Conservation (phyloP, 53 echinoderm and acorn worm species). For the Glandiceps talaboti region DNA sequence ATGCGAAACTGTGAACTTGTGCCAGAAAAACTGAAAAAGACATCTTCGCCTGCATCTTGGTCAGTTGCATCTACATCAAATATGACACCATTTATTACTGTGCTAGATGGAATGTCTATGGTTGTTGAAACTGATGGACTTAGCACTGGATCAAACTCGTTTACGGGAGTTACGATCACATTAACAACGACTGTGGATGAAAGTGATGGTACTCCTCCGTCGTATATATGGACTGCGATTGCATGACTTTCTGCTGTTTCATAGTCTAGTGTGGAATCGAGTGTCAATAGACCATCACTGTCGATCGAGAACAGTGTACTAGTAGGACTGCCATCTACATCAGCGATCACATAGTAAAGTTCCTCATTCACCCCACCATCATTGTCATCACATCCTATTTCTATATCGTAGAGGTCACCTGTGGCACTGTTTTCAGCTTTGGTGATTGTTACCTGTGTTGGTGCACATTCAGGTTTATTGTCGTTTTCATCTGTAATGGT, state of each 20-base stretch:
- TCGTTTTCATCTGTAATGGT: neutral
- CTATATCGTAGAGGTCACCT: constrained; percentile 24
- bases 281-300: neutral
- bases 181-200: neutral
- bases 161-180: neutral
- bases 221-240: neutral
- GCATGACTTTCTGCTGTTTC: neutral
- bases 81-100: neutral
- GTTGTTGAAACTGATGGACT: neutral
- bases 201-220: neutral
- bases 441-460: neutral
- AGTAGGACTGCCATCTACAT: constrained; percentile 6
- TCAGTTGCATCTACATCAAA: neutral
- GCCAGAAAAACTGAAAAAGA: neutral
- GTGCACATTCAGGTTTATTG: neutral
- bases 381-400: neutral
- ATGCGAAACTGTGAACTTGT: neutral
- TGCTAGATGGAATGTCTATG: neutral
- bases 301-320: neutral
- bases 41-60: neutral
- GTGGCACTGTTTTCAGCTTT: neutral
- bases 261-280: neutral
- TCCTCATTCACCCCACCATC: constrained; percentile 79
- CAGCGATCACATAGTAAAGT: constrained; percentile 75
- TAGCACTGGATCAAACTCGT: neutral